Conservation (phyloP, 1,140 invertebrate genomes). For the Drosophila guanche region DNA sequence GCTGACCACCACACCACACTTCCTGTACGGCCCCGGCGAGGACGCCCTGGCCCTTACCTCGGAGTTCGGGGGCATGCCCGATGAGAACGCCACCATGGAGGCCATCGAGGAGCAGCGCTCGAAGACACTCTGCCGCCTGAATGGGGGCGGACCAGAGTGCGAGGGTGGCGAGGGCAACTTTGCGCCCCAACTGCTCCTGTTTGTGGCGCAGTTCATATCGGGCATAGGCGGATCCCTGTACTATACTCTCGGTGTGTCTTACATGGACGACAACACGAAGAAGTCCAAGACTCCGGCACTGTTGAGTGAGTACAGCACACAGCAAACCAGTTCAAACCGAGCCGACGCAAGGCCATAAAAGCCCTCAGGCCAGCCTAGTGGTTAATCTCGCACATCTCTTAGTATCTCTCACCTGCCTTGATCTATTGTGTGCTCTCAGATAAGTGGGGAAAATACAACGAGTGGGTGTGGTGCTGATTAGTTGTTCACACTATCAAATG, state of each 20-base stretch:
- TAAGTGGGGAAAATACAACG: slow-evolving; percentile 1
- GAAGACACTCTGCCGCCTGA: slow-evolving; percentile 81
- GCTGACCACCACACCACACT: slow-evolving; percentile 88
- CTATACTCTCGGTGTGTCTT: slow-evolving; percentile 88
- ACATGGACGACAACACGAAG: slow-evolving; percentile 89
- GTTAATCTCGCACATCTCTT: slow-evolving; percentile 1
- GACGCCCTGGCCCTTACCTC: slow-evolving; percentile 87
- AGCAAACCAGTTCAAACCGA: not conserved
- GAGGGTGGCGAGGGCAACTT: slow-evolving; percentile 86
- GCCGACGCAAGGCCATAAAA: not conserved
- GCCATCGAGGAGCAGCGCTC: slow-evolving; percentile 76
- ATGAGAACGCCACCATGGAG: slow-evolving; percentile 80
- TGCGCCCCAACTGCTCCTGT: slow-evolving; percentile 86
- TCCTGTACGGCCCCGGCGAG: slow-evolving; percentile 89
- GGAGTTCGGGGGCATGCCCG: slow-evolving; percentile 85
- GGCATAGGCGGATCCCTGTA: slow-evolving; percentile 88
- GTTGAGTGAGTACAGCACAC: slow-evolving; percentile 84
- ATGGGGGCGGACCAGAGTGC: slow-evolving; percentile 83
- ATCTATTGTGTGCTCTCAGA: not conserved
- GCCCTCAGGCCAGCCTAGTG: not conserved
- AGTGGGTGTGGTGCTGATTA: not conserved
- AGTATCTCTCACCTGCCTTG: slow-evolving; percentile 16
- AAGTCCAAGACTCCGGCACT: slow-evolving; percentile 88
- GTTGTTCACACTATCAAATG: too few species aligned
- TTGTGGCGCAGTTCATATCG: slow-evolving; percentile 87